Evolutionary conservation across 1,140 invertebrate species (phyloP).

Genomic region (Planococcus citri): DNA sequence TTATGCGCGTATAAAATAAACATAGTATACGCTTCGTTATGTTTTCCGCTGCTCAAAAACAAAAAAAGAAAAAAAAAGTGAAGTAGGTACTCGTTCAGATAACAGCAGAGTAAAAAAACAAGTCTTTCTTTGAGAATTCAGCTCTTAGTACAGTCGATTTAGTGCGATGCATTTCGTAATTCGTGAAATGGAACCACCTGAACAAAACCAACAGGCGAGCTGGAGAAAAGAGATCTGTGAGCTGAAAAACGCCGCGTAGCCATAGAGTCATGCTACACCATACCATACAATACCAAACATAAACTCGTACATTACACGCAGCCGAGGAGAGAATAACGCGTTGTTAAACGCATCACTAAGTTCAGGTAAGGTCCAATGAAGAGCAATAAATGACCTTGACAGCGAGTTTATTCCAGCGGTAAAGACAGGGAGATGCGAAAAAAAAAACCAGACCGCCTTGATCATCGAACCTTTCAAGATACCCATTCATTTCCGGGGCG

Average conservation of each 20-base stretch:
- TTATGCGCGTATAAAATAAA: slow-evolving; percentile 11
- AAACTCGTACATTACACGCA: neutral
- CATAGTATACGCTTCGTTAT: slow-evolving; percentile 15
- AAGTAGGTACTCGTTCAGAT: too few species aligned
- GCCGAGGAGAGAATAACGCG: neutral
- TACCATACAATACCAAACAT: too few species aligned
- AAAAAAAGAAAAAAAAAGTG: neutral
- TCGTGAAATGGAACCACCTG: slow-evolving; percentile 8
- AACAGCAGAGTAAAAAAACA: too few species aligned
- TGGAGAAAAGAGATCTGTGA: too few species aligned
- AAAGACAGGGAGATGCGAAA: slow-evolving; percentile 11
- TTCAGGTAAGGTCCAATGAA: slow-evolving; percentile 12
- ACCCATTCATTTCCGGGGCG: slow-evolving; percentile 18
- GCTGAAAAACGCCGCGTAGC: too few species aligned
- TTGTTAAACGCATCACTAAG: slow-evolving; percentile 13
- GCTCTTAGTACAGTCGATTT: neutral
- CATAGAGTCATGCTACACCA: too few species aligned
- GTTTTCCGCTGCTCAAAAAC: slow-evolving; percentile 8
- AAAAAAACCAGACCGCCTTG: slow-evolving; percentile 18
- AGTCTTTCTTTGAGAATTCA: neutral
- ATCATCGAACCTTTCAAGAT: slow-evolving; percentile 15
- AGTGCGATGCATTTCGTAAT: neutral
- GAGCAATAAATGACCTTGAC: slow-evolving; percentile 16
- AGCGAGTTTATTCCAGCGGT: slow-evolving; percentile 6
- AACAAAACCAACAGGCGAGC: neutral